Evolutionary conservation across 2,888 invertebrate species (phyloP).

Genomic region (Rhingia rostrata): DNA sequence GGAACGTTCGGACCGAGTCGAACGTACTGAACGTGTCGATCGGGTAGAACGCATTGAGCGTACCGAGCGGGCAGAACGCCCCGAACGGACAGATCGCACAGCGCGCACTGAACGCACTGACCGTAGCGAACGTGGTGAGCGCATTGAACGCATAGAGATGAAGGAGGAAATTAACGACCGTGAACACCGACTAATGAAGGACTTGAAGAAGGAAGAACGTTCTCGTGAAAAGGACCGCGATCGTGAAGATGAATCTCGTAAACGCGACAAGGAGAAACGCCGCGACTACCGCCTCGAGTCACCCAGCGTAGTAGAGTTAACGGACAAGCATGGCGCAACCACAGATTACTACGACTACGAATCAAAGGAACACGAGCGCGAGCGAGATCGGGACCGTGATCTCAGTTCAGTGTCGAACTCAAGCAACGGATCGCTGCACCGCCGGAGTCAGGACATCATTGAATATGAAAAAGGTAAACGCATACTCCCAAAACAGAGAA

Average conservation of each 20-base stretch:
- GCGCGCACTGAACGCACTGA: constrained; percentile 40
- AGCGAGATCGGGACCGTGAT: constrained; percentile 86
- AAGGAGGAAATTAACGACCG: constrained; percentile 77
- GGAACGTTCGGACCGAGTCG: constrained; percentile 49
- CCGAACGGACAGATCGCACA: constrained; percentile 38
- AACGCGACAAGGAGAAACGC: constrained; percentile 79
- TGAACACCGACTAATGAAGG: constrained; percentile 79
- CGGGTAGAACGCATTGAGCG: constrained; percentile 48
- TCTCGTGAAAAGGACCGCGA: constrained; percentile 78
- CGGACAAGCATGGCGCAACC: constrained; percentile 77
- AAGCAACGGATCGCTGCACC: constrained; percentile 84
- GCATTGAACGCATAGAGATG: constrained; percentile 75
- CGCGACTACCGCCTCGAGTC: constrained; percentile 79
- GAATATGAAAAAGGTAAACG: constrained; percentile 86
- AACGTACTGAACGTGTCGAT: constrained; percentile 45
- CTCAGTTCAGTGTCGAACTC: constrained; percentile 85
- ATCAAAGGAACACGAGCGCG: constrained; percentile 84
- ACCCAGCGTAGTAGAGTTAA: constrained; percentile 70
- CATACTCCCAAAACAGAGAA: not conserved
- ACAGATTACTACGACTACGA: constrained; percentile 82
- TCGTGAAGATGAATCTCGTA: constrained; percentile 76
- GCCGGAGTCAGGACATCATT: constrained; percentile 85
- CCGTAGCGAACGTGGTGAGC: constrained; percentile 45
- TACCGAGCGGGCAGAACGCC: constrained; percentile 30
- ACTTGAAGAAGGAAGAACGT: constrained; percentile 79